Evolutionary conservation across 2,888 invertebrate genomes (phyloP).

Genomic region (Eupithecia exiguata): DNA sequence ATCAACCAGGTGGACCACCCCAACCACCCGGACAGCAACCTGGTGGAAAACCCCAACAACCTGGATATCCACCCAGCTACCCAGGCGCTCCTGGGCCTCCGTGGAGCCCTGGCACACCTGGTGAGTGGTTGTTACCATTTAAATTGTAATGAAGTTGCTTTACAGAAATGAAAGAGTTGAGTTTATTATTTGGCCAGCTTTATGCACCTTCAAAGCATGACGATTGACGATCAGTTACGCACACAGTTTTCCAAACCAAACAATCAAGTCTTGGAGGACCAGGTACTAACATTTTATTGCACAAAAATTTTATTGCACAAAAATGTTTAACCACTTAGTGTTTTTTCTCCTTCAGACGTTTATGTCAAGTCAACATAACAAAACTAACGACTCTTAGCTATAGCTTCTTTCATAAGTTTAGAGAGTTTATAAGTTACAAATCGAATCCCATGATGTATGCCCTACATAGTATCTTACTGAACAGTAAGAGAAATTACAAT

Average conservation of each 20-base stretch:
- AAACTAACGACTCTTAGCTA: too few relatives aligned
- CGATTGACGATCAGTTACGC: not conserved
- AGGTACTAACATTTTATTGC: not conserved
- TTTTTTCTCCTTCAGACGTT: too few relatives aligned
- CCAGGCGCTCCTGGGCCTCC: slow-evolving; percentile 40
- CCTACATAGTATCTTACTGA: too few relatives aligned
- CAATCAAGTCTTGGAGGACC: not conserved
- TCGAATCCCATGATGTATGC: too few relatives aligned
- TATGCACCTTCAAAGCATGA: not conserved
- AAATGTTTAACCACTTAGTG: too few relatives aligned
- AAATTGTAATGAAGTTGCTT: not conserved
- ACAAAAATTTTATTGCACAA: too few relatives aligned
- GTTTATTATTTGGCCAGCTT: not conserved
- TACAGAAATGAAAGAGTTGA: not conserved
- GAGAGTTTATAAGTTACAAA: too few relatives aligned
- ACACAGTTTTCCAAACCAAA: too few relatives aligned
- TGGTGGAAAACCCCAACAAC: slow-evolving; percentile 4
- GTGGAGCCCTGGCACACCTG: slow-evolving; percentile 9
- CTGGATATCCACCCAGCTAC: slow-evolving; percentile 44
- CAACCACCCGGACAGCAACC: slow-evolving; percentile 11
- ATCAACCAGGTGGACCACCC: slow-evolving; percentile 40
- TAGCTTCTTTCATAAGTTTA: too few relatives aligned
- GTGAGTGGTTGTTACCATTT: not conserved
- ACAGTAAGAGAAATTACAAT: too few relatives aligned
- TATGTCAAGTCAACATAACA: too few relatives aligned